A percentile compares a stretch with the other conserved stretches of the same genome.
These are phyloP conservation scores for Coracopsis vasa DNA, from an alignment of 2,113 vertebrate genomes.

Conservation along the genomic window DNA sequence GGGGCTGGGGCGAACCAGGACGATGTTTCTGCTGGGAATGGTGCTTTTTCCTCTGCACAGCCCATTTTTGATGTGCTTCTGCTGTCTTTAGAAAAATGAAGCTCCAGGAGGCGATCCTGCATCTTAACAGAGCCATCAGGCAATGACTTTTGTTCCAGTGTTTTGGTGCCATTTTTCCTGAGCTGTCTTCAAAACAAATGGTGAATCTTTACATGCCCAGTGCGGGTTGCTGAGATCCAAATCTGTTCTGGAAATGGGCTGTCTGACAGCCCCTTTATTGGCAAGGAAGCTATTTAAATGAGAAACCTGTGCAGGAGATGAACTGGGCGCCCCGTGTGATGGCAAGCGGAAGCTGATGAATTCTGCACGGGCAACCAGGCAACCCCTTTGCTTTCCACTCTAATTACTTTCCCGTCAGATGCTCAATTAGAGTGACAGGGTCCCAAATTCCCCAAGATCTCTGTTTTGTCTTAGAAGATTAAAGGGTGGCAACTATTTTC, in stretches of 20 bases:
- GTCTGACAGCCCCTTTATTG: neutral
- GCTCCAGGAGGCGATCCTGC: rapidly evolving
- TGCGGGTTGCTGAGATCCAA: neutral
- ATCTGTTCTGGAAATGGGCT: neutral
- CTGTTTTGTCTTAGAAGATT: constrained; percentile 55
- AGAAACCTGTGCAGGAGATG: neutral
- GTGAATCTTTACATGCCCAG: neutral
- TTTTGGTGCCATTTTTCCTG: neutral
- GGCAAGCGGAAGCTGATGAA: neutral
- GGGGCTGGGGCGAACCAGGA: rapidly evolving
- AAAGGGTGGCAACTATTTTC: constrained; percentile 63
- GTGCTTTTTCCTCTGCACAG: neutral
- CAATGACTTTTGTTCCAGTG: neutral
- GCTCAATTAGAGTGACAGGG: neutral
- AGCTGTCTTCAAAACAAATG: neutral
- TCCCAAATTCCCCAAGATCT: neutral
- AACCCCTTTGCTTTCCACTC: constrained; percentile 11
- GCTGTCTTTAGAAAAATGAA: neutral
- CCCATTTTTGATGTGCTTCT: neutral
- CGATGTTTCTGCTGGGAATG: neutral
- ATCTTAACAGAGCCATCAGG: neutral
- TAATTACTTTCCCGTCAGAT: constrained; percentile 32
- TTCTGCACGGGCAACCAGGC: neutral
- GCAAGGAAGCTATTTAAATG: neutral
- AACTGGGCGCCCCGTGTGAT: neutral